Base-by-base conservation (phyloP, 92 coral and sea anemone species). In the Nematostella vectensis region DNA sequence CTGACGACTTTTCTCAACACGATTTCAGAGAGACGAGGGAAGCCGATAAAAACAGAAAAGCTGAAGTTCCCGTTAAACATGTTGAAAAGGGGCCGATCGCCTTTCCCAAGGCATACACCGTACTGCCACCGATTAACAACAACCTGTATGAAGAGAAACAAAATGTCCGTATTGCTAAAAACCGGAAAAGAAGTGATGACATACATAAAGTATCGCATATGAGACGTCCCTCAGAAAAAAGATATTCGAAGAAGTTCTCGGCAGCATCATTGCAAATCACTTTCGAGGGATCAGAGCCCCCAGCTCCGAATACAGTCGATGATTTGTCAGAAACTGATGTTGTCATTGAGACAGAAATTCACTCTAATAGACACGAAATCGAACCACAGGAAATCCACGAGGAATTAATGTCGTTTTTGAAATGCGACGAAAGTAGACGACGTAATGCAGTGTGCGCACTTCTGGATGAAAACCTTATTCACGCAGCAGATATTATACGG, bases 401-500 rank as follows among this genome's bases (percentile, higher is more conserved):
- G 23, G 78, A 78, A 15, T 62, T 63, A 1, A 33, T 25, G 25
- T 60, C 54, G 1, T 89, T 80, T 31, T 58, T 89, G 55, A 63
- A 49, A 19, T 59, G 79, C 29, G 48, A 61, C 9, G 75, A 75
- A 0, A 28, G 23, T 25, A 62, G 29, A 1, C 68, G 97, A 0
- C 66, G 97, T 10, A 58, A 47, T 11, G 97, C 84, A 3, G 68
- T 75, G 1, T 86, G 97, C 28, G 17, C 30, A 1, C 82, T 65
- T 21, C 31, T 89, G 1, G 95, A 89, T 27, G 65, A 79, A 8
- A 54, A 55, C 27, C 61, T 89, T 4, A 55, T 18, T 30, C 55
- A 57, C 11, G 95, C 89, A 29, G 75, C 69, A 2, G 95, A 89
- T 47, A 23, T 77, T 0, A 76, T 89, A 16, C 80, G 91, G 1